A percentile compares a stretch with the other conserved stretches of the same genome.
Conservation (phyloP, 2,888 invertebrate species). For the Venusia cambrica region DNA sequence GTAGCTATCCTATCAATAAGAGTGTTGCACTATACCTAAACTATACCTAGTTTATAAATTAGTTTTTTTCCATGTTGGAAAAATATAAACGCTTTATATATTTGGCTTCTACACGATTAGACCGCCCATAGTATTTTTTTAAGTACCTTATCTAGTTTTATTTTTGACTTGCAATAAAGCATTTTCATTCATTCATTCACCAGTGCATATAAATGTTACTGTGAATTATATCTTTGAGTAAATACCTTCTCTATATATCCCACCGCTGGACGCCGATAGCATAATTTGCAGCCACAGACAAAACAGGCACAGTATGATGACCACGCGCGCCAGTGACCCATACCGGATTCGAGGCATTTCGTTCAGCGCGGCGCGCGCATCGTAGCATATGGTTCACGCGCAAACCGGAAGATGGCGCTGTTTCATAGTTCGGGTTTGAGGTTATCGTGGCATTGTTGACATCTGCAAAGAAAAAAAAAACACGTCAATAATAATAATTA, state of each 20-base stretch:
- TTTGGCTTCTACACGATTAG: no score
- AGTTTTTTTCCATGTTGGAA: no score
- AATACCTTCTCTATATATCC: constrained; percentile 63
- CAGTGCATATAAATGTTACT: no score
- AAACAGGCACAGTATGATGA: constrained; percentile 63
- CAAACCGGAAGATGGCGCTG: constrained; percentile 36
- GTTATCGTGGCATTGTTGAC: constrained; percentile 2
- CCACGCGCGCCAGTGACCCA: constrained; percentile 62
- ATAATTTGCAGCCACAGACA: constrained; percentile 74
- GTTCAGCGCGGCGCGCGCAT: constrained; percentile 38
- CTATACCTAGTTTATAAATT: no score
- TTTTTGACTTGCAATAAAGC: no score
- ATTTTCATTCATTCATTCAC: no score
- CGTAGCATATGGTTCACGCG: constrained; percentile 32
- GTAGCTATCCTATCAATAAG: no score
- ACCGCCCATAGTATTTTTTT: no score
- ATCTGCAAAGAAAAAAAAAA: constrained; percentile 4
- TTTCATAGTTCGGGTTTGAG: constrained; percentile 14
- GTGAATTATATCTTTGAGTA: constrained; percentile 3
- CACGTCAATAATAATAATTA: no score
- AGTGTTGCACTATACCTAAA: no score
- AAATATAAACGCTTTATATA: no score
- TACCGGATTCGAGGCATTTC: constrained; percentile 75
- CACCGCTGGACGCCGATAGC: constrained; percentile 59
- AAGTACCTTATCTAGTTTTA: no score